Base-by-base conservation (phyloP, 2,888 invertebrate genomes). In the Drosophila suboccidentalis region DNA sequence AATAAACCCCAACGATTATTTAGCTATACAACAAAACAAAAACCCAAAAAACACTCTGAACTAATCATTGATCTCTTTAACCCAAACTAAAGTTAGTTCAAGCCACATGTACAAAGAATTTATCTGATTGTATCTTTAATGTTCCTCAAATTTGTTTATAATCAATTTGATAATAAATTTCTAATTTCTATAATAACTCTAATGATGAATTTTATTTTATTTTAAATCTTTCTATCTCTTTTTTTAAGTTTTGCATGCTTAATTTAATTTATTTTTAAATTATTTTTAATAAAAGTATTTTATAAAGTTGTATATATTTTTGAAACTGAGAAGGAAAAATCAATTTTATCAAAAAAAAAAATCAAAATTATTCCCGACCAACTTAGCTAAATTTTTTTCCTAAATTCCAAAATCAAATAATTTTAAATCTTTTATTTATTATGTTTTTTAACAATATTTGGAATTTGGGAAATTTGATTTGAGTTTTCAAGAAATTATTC, bases 151-250 rank as follows among this genome's bases (percentile, higher is more conserved):
- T 19, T 67, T 88, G 87, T 85, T 63, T 64, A 88, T 88, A 88
- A 83, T 89, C 61, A 57, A 79, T 75, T 78, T 75, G 81, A 81
- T 75, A 88, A 85, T 83, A 85, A 88, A 86, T 41, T 58, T 55
- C 26, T 75, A 60, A 66, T 70, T 68, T 71, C 47, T 53, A 62
- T 68, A 58, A 79, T 79, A 81, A 88, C 67, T 79, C 51, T 75
- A 71, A 71, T 79, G 71, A 84, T 66, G 69, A 64, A 47, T 66
- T 79, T 79, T 71, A 74, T 63, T 50, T 74, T 75, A 67, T 70
- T 70, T 41, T 43, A 22, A 22, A 43, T 38, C 43, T 43, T 67
- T 64, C 9, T 54, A 6, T 39, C 43, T 19, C 46, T 15, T 4
- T 57, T 22, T 32, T 17, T 32, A 43, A 59, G 57, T 11, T 43